Percentiles rank a stretch among this genome's conserved stretches.
These are phyloP conservation scores for Patella caerulea DNA, from an alignment of 2,888 invertebrate genomes.

Conservation along the genomic window DNA sequence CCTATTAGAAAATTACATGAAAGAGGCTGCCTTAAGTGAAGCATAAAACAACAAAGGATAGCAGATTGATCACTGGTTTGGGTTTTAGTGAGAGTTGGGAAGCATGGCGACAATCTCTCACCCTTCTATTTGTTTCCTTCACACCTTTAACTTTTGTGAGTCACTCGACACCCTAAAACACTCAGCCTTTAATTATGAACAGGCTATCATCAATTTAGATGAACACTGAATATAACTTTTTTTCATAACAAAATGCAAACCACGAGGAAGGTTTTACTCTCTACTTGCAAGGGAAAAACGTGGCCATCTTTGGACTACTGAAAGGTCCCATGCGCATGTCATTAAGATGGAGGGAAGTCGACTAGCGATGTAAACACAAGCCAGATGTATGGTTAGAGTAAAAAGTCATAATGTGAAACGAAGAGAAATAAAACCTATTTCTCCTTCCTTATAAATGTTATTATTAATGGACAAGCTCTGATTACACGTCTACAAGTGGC, in stretches of 20 bases:
- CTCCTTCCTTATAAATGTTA: neutral
- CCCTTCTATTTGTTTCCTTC: conserved; percentile 7
- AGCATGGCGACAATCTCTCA: conserved; percentile 13
- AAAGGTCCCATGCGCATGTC: conserved; percentile 4
- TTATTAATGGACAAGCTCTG: conserved; percentile 5
- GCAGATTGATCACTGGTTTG: conserved; percentile 19
- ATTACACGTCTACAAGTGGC: neutral
- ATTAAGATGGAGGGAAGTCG: conserved; percentile 9
- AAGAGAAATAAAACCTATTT: conserved; percentile 4
- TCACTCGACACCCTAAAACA: conserved; percentile 10
- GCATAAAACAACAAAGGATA: conserved; percentile 25
- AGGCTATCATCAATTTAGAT: neutral
- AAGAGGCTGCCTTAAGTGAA: conserved; percentile 17
- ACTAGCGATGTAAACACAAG: neutral
- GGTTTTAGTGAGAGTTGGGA: conserved; percentile 13
- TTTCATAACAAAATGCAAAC: no score
- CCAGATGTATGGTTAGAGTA: conserved; percentile 6
- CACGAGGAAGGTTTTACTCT: no score
- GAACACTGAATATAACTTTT: neutral
- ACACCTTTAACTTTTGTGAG: conserved; percentile 7
- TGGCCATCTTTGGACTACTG: neutral
- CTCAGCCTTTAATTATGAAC: neutral
- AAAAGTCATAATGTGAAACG: conserved; percentile 7
- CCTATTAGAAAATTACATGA: conserved; percentile 23
- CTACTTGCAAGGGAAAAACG: neutral